These are phyloP conservation scores for Lordiphosa stackelbergi DNA, from an alignment of 1,140 invertebrate genomes.

Conservation along the genomic window DNA sequence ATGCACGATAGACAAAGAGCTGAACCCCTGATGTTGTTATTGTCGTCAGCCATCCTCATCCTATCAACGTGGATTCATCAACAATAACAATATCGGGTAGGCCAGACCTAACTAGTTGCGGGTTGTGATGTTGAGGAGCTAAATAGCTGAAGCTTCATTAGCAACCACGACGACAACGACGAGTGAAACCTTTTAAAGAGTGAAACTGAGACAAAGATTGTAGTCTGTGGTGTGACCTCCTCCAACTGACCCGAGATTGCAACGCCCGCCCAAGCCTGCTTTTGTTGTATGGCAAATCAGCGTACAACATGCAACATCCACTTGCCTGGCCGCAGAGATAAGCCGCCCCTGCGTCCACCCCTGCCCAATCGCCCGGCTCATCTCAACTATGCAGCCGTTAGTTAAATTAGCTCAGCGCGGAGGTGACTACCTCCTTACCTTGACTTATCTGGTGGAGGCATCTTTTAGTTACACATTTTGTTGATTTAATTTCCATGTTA, in stretches of 20 bases:
- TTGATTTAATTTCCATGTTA: slow-evolving; percentile 72
- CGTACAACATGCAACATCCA: slow-evolving; percentile 21
- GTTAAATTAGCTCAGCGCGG: slow-evolving; percentile 62
- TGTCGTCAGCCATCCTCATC: slow-evolving; percentile 33
- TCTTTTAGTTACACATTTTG: slow-evolving; percentile 69
- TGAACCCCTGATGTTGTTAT: slow-evolving; percentile 44
- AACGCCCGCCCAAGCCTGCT: slow-evolving; percentile 63
- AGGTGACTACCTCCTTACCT: slow-evolving; percentile 48
- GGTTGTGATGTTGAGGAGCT: slow-evolving; percentile 15
- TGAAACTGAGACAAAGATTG: slow-evolving; percentile 58
- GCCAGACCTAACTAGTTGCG: slow-evolving; percentile 36
- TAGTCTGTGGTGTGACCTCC: slow-evolving; percentile 57
- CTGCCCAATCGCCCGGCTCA: slow-evolving; percentile 29
- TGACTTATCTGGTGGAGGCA: slow-evolving; percentile 59
- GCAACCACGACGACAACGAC: slow-evolving; percentile 32
- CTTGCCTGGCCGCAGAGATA: slow-evolving; percentile 18
- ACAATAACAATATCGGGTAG: slow-evolving; percentile 68
- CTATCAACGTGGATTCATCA: slow-evolving; percentile 71
- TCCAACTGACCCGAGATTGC: slow-evolving; percentile 66
- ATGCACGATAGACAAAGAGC: slow-evolving; percentile 71
- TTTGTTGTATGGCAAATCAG: slow-evolving; percentile 61
- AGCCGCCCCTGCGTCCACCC: slow-evolving; percentile 14
- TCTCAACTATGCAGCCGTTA: slow-evolving; percentile 36
- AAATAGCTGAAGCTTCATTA: slow-evolving; percentile 41
- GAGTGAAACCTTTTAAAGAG: slow-evolving; percentile 76